Base-by-base conservation (phyloP, 1,140 invertebrate species). In the Asbolus verrucosus region DNA sequence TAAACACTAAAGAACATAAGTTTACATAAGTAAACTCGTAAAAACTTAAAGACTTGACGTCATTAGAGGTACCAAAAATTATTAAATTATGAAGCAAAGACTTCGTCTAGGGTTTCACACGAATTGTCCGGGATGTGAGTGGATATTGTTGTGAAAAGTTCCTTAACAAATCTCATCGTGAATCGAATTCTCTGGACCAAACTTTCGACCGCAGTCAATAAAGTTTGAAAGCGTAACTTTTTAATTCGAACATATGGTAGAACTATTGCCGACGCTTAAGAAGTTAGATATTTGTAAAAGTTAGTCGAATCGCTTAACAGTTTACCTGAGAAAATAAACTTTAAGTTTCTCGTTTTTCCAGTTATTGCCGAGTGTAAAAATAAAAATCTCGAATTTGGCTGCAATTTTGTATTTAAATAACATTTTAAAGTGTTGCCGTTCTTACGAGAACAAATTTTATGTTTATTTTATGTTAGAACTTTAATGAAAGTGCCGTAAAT, bases 231-330 rank as follows among this genome's bases (percentile, higher is more conserved):
- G 50, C 50, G 54, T 38, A 69, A 69, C 67, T 69, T 69, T 69
- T 69, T 69, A 69, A 69, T 69, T 69, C 54, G 67, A 69, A 61
- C 67, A 61, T 69, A 61, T 69, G 50, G 67, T 31, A 16, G 11
- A 62, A 50, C 61, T 65, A 36, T 36, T 11, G 33, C 33, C 33
- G 33, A 19, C 43, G 43, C 8, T 67, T 50, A 67, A 50, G 46
- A 50, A 67, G 39, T 54, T 50, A 36, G 65, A 67, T 50, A 54
- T 67, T 50, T 67, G 62, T 31, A 67, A 16, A 67, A 54, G 19
- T 54, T 21, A 6, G 14, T 27, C 0, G 46, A 27, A 54, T 54
- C 46, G 46, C 18, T 54, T 54, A 54, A 54, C 46, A 54, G 46
- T 54, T 54, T 54, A 54, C 46, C 46, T 54, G 19, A 21, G 46